Conservation (phyloP, 2,797 vertebrate species). For the Melanotaenia maccullochi region DNA sequence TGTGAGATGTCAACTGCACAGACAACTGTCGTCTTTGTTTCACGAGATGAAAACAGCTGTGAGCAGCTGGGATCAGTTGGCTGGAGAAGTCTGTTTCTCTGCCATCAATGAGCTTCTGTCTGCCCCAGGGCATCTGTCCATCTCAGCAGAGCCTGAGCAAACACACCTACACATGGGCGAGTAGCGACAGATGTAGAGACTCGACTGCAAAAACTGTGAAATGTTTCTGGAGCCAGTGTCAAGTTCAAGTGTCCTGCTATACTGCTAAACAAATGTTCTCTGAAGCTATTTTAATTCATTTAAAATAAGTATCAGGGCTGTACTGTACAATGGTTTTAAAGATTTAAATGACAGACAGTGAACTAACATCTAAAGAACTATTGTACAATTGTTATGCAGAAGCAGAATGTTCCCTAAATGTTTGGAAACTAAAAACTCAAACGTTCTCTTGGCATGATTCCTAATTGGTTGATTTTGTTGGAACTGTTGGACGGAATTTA, state of each 20-base stretch:
- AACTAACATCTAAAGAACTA: not conserved
- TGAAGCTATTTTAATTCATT: not conserved
- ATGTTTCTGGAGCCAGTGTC: not conserved
- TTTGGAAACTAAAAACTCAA: not conserved
- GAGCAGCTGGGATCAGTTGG: conserved; percentile 75
- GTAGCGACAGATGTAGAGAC: conserved; percentile 15
- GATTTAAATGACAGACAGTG: not conserved
- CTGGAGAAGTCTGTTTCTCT: conserved; percentile 52
- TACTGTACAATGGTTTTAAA: not conserved
- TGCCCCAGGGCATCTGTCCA: conserved; percentile 63
- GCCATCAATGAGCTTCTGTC: conserved; percentile 74
- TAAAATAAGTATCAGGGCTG: not conserved
- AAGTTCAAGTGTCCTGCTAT: not conserved
- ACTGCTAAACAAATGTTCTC: not conserved
- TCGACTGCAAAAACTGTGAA: conserved; percentile 10
- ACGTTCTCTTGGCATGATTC: not conserved
- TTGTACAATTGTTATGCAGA: too few species aligned
- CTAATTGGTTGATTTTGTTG: not conserved
- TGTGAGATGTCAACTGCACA: conserved; percentile 45
- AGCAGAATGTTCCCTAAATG: not conserved
- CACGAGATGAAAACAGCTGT: conserved; percentile 50
- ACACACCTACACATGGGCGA: conserved; percentile 55
- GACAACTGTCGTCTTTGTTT: conserved; percentile 68
- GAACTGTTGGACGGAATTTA: not conserved
- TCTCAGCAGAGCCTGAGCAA: conserved; percentile 47